Conservation (phyloP, 2,113 vertebrate genomes). For the Sander vitreus region DNA sequence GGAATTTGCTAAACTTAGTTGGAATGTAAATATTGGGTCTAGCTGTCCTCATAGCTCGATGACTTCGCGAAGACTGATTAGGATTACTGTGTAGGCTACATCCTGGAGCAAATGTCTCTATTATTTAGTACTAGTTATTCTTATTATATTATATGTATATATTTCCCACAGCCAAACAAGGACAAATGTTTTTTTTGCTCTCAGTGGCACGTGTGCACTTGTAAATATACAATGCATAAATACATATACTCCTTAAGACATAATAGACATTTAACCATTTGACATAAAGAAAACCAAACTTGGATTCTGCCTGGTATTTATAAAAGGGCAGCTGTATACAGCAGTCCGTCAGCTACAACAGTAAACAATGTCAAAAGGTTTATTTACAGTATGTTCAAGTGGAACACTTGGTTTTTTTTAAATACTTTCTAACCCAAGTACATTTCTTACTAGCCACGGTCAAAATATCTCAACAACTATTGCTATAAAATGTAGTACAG, state of each 20-base stretch:
- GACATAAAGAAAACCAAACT: constrained; percentile 1
- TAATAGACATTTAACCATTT: constrained; percentile 9
- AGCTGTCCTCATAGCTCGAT: background rate
- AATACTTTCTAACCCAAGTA: background rate
- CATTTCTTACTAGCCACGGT: background rate
- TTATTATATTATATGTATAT: background rate
- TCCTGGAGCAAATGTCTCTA: background rate
- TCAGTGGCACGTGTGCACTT: background rate
- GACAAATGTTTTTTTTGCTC: background rate
- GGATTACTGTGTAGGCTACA: background rate
- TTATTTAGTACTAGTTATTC: background rate
- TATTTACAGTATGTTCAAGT: constrained; percentile 22
- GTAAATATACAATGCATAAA: constrained; percentile 5
- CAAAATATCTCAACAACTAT: background rate
- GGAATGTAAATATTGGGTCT: background rate
- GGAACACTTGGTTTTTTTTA: background rate
- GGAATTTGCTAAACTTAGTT: background rate
- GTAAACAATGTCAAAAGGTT: constrained; percentile 26
- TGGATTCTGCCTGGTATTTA: background rate
- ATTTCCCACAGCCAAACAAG: background rate
- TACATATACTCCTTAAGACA: constrained; percentile 1
- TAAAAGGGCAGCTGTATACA: constrained; percentile 18
- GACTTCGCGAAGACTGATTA: background rate
- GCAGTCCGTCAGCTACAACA: constrained; percentile 12
- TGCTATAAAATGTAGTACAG: background rate